Percentiles rank a stretch among this genome's conserved stretches.
Conservation (phyloP, 2,113 vertebrate genomes). For the Brachypteracias leptosomus region DNA sequence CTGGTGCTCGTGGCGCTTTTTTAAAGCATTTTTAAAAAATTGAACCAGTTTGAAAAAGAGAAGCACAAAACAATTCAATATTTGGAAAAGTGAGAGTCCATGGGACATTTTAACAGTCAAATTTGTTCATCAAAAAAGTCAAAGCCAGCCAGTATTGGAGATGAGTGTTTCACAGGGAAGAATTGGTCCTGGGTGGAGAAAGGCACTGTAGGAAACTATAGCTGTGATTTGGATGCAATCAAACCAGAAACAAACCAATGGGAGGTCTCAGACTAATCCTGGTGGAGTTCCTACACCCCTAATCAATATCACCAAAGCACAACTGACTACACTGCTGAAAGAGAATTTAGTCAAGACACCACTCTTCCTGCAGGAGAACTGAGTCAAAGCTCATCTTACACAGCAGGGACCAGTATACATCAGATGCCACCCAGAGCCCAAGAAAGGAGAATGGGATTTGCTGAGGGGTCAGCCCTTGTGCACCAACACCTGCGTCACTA, state of each 20-base stretch:
- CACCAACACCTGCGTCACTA: neutral
- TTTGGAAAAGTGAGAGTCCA: neutral
- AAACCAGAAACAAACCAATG: neutral
- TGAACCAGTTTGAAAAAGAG: neutral
- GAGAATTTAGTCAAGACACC: neutral
- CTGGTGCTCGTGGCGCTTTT: neutral
- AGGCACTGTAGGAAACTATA: neutral
- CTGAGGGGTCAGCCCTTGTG: neutral
- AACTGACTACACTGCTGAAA: fast-evolving
- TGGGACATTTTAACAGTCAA: neutral
- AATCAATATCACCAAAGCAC: neutral
- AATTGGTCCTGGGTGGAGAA: neutral
- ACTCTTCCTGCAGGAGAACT: neutral
- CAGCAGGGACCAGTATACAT: neutral
- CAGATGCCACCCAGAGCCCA: neutral
- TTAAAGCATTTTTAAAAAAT: neutral
- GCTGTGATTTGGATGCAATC: neutral
- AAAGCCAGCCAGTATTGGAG: neutral
- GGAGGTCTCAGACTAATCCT: neutral
- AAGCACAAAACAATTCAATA: neutral
- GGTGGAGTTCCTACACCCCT: neutral
- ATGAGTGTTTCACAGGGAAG: neutral
- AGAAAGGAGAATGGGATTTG: neutral
- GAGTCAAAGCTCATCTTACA: neutral
- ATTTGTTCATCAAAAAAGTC: neutral